Percentiles rank a stretch among this genome's conserved stretches.
Evolutionary conservation across 2,797 vertebrate species (phyloP).

Genomic region (Tragopan temminckii): DNA sequence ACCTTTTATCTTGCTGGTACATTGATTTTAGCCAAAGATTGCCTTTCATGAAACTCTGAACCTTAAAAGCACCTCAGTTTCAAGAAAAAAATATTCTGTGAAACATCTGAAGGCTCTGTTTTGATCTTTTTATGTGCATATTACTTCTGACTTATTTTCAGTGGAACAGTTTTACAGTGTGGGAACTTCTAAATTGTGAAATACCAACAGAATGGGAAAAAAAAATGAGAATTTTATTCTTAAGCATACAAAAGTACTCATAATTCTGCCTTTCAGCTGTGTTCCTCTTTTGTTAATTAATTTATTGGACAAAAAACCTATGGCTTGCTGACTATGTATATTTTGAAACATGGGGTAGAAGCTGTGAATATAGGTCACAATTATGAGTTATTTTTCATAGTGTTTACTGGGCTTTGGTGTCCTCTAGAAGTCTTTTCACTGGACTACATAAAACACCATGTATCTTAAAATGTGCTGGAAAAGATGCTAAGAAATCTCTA

Average conservation of each 20-base stretch:
- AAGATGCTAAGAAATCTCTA: background rate
- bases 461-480: background rate
- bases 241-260: background rate
- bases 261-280: background rate
- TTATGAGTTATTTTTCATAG: background rate
- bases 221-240: background rate
- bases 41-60: constrained; percentile 67
- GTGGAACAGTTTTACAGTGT: background rate
- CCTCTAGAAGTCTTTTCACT: background rate
- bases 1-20: constrained; percentile 66
- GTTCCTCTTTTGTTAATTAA: background rate
- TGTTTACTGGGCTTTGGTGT: background rate
- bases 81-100: constrained; percentile 39
- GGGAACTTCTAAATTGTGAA: constrained; percentile 7
- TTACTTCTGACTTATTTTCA: constrained; percentile 52
- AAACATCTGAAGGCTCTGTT: constrained; percentile 46
- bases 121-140: constrained; percentile 54
- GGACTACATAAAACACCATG: background rate
- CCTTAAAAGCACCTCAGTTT: constrained; percentile 54
- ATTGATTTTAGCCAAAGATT: constrained; percentile 68
- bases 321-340: background rate
- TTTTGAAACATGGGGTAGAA: background rate
- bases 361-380: background rate
- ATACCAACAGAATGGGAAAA: background rate
- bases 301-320: background rate